These are phyloP conservation scores for Calidris pugnax DNA, from an alignment of 2,113 vertebrate genomes.

Conservation along the genomic window DNA sequence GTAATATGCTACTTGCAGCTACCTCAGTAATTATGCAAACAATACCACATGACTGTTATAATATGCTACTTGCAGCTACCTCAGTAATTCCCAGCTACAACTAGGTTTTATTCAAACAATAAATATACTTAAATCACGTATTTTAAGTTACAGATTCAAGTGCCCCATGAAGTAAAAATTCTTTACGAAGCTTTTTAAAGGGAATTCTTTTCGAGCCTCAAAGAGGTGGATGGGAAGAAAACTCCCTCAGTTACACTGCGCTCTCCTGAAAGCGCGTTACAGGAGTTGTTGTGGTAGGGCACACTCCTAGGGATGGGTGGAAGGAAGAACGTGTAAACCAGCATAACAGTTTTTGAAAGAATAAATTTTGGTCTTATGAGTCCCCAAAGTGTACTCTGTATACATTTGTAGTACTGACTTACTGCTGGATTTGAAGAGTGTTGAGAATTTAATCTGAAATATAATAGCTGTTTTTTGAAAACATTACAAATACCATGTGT, in stretches of 20 bases:
- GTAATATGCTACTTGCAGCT: not conserved
- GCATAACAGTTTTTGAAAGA: not conserved
- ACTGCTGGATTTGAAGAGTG: conserved; percentile 1
- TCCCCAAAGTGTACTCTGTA: not conserved
- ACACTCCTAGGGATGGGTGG: not conserved
- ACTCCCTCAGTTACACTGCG: not conserved
- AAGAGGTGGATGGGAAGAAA: not conserved
- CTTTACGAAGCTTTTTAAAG: not conserved
- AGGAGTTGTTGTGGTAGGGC: not conserved
- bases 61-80: not conserved
- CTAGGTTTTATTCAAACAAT: not conserved
- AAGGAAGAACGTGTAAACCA: not conserved
- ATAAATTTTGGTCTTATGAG: not conserved
- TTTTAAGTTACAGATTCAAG: not conserved
- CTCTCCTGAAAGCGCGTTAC: not conserved
- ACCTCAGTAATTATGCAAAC: not conserved
- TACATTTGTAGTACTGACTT: not conserved
- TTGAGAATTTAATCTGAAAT: conserved; percentile 23
- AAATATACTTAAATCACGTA: not conserved
- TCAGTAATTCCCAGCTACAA: not conserved
- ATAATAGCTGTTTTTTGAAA: conserved; percentile 8
- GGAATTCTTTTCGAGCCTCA: not conserved
- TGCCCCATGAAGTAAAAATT: not conserved
- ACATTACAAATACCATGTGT: not conserved
- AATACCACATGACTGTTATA: not conserved